Evolutionary conservation across 2,113 vertebrate species (phyloP).

Genomic region (Pipra filicauda): DNA sequence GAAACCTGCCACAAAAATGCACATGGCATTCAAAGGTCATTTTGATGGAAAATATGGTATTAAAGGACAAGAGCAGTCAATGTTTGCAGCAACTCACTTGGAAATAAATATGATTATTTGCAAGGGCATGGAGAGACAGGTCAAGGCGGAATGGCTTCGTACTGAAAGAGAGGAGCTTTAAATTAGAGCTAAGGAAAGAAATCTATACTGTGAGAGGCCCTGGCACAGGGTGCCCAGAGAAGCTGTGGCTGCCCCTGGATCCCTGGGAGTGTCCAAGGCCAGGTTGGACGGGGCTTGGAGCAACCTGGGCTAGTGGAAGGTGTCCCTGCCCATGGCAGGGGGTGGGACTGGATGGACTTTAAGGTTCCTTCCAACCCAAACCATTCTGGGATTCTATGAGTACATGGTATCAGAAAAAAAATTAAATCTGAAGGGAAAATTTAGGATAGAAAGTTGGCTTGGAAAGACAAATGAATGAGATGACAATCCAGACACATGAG

Average conservation of each 20-base stretch:
- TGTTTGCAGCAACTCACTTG: background rate
- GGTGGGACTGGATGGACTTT: background rate
- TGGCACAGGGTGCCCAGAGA: too few species aligned
- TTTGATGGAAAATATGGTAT: background rate
- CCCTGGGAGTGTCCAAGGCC: too few species aligned
- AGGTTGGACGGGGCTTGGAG: too few species aligned
- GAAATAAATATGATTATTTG: background rate
- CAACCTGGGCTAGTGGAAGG: too few species aligned
- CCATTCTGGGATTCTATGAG: background rate
- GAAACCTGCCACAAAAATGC: background rate
- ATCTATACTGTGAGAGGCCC: background rate
- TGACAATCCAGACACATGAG: background rate
- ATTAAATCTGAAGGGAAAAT: background rate
- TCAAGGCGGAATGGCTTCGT: background rate
- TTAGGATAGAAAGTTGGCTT: background rate
- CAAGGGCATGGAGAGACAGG: background rate
- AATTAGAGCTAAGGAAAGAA: background rate
- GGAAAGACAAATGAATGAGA: background rate
- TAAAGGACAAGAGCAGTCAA: background rate
- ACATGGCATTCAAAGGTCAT: rapidly evolving
- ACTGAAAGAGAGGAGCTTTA: background rate
- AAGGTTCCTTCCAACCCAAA: background rate
- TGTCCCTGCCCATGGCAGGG: too few species aligned
- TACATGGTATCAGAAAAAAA: background rate
- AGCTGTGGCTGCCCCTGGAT: too few species aligned